These are phyloP conservation scores for Garrulus glandarius DNA, from an alignment of 2,797 vertebrate species.

Conservation along the genomic window DNA sequence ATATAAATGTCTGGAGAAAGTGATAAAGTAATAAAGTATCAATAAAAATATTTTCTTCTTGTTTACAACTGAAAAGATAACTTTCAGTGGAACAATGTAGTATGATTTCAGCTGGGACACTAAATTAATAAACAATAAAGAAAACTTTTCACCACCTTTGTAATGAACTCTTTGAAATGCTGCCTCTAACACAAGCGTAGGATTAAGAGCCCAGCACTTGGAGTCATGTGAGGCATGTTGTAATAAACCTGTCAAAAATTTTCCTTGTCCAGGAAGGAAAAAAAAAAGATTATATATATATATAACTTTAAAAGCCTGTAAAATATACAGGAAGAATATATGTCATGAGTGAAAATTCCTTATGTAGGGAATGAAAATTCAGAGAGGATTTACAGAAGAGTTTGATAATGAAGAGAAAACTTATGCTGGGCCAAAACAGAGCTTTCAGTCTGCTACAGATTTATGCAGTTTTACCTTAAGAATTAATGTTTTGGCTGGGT, in stretches of 20 bases:
- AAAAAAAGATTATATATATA: neutral
- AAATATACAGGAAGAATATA: neutral
- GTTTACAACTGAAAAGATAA: neutral
- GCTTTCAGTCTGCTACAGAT: accelerated
- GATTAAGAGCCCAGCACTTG: neutral
- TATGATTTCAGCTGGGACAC: neutral
- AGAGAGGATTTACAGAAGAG: neutral
- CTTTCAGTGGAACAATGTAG: neutral
- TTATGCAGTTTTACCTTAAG: neutral
- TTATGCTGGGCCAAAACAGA: neutral
- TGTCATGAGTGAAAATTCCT: neutral
- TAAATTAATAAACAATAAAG: neutral
- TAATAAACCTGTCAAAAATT: neutral
- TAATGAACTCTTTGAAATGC: neutral
- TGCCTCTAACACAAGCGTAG: neutral
- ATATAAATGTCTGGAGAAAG: neutral
- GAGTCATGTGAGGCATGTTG: neutral
- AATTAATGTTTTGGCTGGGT: neutral
- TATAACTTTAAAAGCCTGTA: neutral
- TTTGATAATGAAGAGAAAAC: neutral
- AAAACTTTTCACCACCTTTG: neutral
- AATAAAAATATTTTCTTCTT: neutral
- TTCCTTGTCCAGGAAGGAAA: neutral
- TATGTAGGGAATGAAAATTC: neutral
- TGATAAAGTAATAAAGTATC: neutral